These are phyloP conservation scores for Phacellophora camtschatica DNA, from an alignment of 30 jellyfish, hydroid and myxozoan species.

Conservation along the genomic window DNA sequence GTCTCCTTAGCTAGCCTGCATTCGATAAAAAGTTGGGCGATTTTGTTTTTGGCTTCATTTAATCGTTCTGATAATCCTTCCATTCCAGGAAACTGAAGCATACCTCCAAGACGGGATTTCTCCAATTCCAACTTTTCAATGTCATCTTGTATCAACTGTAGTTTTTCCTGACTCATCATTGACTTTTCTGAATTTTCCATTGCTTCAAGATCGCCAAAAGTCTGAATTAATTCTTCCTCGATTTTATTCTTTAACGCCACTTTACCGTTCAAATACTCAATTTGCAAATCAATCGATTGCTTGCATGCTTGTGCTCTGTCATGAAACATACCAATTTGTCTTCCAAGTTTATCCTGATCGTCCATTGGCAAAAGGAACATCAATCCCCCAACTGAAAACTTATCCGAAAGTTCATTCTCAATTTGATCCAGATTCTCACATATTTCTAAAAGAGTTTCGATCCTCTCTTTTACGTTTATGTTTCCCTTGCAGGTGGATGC, in stretches of 20 bases:
- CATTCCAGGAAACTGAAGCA: neutral
- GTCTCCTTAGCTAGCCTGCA: neutral
- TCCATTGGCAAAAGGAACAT: neutral
- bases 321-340: neutral
- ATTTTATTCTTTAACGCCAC: neutral
- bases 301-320: neutral
- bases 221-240: neutral
- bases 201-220: neutral
- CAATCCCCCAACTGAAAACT: neutral
- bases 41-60: constrained; percentile 13
- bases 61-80: neutral
- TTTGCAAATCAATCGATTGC: neutral
- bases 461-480: neutral
- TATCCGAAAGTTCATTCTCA: neutral
- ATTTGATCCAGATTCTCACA: neutral
- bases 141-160: neutral
- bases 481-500: neutral
- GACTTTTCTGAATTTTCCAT: neutral
- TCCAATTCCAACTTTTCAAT: neutral
- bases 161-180: neutral
- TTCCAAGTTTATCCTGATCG: neutral
- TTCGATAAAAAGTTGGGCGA: neutral
- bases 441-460: neutral
- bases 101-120: too few relatives aligned
- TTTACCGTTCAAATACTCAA: neutral